Percentiles rank a stretch among this genome's conserved stretches.
phyloP scores from a whole-genome alignment of 2,797 vertebrate genomes.

The Argyrosomus regius region DNA sequence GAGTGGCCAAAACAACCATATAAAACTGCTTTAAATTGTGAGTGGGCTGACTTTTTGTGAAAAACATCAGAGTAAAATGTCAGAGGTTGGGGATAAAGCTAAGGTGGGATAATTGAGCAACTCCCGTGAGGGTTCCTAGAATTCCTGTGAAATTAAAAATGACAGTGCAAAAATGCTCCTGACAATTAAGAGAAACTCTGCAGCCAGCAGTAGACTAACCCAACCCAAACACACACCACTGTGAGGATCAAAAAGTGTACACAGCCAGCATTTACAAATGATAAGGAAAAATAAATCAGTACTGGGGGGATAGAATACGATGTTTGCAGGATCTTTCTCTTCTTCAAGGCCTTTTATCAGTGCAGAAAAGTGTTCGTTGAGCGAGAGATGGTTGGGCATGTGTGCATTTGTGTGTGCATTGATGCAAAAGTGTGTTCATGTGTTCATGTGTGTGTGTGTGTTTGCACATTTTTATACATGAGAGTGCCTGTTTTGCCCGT shows the following conservation, averaged over 20 bases:
- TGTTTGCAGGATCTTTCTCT: not conserved
- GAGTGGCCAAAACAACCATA: not conserved
- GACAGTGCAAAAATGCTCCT: constrained; percentile 35
- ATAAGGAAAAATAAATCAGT: not conserved
- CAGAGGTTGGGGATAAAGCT: constrained; percentile 10
- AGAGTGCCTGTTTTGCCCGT: constrained; percentile 57
- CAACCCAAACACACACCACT: constrained; percentile 3
- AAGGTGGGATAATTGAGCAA: constrained; percentile 2
- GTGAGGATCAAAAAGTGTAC: too few species aligned
- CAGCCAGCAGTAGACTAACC: constrained; percentile 5
- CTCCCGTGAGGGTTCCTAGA: constrained; percentile 25
- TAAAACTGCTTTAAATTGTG: not conserved
- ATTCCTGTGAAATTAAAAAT: constrained; percentile 57
- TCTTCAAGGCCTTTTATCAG: constrained; percentile 9
- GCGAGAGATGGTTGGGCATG: not conserved
- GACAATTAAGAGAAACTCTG: constrained; percentile 36
- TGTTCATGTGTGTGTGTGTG: constrained; percentile 40
- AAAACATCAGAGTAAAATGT: constrained; percentile 1
- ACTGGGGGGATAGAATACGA: not conserved
- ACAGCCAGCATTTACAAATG: not conserved
- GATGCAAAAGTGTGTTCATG: constrained; percentile 21
- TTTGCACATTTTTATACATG: constrained; percentile 54
- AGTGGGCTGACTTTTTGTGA: not conserved
- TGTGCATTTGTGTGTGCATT: not conserved
- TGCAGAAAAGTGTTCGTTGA: constrained; percentile 3